A percentile compares a stretch with the other conserved stretches of the same genome.
phyloP scores from a whole-genome alignment of 2,113 vertebrate species.

The Pedetes capensis region DNA sequence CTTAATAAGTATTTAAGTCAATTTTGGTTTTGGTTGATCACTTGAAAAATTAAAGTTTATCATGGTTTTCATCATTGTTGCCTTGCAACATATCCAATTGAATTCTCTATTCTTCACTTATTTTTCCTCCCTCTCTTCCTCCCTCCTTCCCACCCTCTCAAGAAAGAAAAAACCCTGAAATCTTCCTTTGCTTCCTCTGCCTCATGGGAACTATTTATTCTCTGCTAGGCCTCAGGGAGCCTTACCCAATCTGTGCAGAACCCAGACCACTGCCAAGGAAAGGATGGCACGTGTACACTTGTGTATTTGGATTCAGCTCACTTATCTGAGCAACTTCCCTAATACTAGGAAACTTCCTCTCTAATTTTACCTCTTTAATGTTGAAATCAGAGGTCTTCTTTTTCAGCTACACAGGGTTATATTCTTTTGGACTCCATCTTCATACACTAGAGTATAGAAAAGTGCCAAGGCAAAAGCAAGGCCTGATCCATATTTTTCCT shows the following conservation, averaged over 20 bases:
- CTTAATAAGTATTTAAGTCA: background rate
- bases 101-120: background rate
- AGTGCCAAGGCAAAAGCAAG: background rate
- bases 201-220: background rate
- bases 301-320: background rate
- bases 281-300: too few species aligned
- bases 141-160: background rate
- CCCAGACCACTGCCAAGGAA: background rate
- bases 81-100: background rate
- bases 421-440: background rate
- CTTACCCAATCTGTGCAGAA: background rate
- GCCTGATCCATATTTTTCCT: background rate
- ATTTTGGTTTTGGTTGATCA: background rate
- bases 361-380: background rate
- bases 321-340: background rate
- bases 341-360: background rate
- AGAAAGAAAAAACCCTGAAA: background rate
- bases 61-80: background rate
- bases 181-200: background rate
- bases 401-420: background rate
- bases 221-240: background rate
- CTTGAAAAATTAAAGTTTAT: background rate
- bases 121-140: background rate
- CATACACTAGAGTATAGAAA: background rate
- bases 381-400: background rate